Base-by-base conservation (phyloP, 2,113 vertebrate genomes). In the Scomber scombrus region DNA sequence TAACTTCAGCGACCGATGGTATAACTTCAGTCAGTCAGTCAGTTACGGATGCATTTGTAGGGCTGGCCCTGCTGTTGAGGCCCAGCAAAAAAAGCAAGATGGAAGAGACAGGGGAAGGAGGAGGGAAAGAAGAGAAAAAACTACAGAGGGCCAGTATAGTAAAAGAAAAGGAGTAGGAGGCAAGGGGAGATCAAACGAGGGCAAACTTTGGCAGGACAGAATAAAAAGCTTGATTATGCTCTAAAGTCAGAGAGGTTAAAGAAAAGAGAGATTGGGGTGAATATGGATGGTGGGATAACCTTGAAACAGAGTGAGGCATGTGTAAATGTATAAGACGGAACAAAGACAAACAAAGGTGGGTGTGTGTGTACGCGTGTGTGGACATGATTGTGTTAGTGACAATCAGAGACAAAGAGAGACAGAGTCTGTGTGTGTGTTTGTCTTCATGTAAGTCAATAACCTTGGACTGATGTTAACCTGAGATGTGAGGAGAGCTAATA, bases 181-280 rank as follows among this genome's bases (percentile, higher is more conserved):
- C 26, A 61, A 75, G 61, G 46, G 11, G 54, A 71, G 89, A 91
- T 91, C 90, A 91, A 88, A 91, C 60, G 0, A 76, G 16, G 13
- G 45, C 23, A 74, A 82, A 75, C 23, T 78, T 73, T 79, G 60
- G 72, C 54, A 51, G 47, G 54, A 64, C 45, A 40, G 74, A 29
- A 55, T 55, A 52, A 80, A 75, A 72, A 71, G 34, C 56, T 23
- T 1, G 31, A 82, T 83, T 34, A 61, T 71, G 56, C 66, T 58
- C 45, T 43, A 19, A 78, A 73, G 63, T n/a, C 49, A 81, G n/a
- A 60, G 49, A 58, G 58, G 34, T 54, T 1, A 75, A 55, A 79
- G 64, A 60, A 52, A 49, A 14, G 26, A 60, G 26, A 40, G 70
- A 79, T 34, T 3, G 21, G 58, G 19, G 75, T 85, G 77, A 85